Percentiles rank a stretch among this genome's conserved stretches.
Conservation (phyloP, 2,888 invertebrate species). For the Eudasyphora cyanicolor region DNA sequence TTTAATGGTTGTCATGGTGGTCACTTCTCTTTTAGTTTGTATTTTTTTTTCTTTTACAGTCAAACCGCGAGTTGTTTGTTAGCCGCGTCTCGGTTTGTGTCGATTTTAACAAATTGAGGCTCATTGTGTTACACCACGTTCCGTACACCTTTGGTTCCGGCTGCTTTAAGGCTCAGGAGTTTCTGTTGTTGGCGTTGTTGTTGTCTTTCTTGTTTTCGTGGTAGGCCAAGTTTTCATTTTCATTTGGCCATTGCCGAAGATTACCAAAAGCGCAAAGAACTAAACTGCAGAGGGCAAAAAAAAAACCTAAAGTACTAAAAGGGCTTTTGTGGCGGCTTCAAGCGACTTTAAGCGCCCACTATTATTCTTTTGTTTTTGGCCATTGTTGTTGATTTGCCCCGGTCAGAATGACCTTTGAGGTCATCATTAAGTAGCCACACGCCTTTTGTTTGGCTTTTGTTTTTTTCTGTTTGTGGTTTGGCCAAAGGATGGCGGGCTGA, state of each 20-base stretch:
- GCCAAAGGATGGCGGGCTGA: background rate
- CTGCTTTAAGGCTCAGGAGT: conserved; percentile 21
- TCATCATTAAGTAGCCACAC: conserved; percentile 66
- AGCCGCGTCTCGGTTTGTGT: conserved; percentile 49
- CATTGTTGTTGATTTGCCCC: conserved; percentile 30
- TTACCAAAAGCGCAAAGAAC: conserved; percentile 7
- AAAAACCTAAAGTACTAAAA: background rate
- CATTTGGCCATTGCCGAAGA: conserved; percentile 57
- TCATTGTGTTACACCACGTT: conserved; percentile 59
- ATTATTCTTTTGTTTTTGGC: conserved; percentile 44
- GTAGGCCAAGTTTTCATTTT: conserved; percentile 60
- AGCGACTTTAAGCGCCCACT: conserved; percentile 54
- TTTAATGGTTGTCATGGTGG: conserved; percentile 67
- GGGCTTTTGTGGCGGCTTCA: conserved; percentile 61
- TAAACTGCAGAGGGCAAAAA: background rate
- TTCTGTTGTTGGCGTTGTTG: conserved; percentile 10
- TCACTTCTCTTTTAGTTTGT: conserved; percentile 56
- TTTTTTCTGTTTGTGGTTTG: conserved; percentile 16
- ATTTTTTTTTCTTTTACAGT: background rate
- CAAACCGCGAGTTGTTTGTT: conserved; percentile 32
- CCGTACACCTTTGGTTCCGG: conserved; percentile 58
- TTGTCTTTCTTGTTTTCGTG: conserved; percentile 20
- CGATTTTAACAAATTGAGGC: conserved; percentile 65
- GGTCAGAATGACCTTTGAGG: conserved; percentile 65
- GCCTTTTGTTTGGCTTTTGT: conserved; percentile 53